Percentiles rank a stretch among this genome's conserved stretches.
Evolutionary conservation across 2,113 vertebrate genomes (phyloP).

Genomic region (Chelonoidis abingdonii): DNA sequence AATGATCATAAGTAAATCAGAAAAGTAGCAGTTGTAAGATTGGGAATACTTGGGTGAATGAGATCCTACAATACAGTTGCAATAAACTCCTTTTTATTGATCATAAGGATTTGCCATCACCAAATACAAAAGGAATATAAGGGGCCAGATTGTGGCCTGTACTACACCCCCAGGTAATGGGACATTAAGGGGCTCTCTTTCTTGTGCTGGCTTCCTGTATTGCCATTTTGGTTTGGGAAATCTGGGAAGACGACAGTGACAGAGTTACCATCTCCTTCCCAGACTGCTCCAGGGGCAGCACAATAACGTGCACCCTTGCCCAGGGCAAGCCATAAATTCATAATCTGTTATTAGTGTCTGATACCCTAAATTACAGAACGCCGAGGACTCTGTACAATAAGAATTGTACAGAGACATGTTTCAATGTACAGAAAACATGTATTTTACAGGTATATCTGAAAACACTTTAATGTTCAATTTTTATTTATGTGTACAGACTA

Average conservation of each 20-base stretch:
- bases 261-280: background rate
- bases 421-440: background rate
- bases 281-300: background rate
- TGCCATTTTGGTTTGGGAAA: background rate
- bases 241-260: background rate
- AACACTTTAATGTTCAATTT: background rate
- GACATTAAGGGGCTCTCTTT: background rate
- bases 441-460: background rate
- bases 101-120: background rate
- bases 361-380: background rate
- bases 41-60: background rate
- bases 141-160: background rate
- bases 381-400: background rate
- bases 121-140: background rate
- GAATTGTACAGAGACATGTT: background rate
- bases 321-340: background rate
- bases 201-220: background rate
- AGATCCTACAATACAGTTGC: background rate
- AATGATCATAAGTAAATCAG: background rate
- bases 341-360: background rate
- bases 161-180: background rate
- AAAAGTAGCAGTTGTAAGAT: background rate
- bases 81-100: background rate
- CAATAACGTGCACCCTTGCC: background rate
- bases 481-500: background rate